Conservation (phyloP, 2,113 vertebrate genomes). For the Festucalex cinctus region DNA sequence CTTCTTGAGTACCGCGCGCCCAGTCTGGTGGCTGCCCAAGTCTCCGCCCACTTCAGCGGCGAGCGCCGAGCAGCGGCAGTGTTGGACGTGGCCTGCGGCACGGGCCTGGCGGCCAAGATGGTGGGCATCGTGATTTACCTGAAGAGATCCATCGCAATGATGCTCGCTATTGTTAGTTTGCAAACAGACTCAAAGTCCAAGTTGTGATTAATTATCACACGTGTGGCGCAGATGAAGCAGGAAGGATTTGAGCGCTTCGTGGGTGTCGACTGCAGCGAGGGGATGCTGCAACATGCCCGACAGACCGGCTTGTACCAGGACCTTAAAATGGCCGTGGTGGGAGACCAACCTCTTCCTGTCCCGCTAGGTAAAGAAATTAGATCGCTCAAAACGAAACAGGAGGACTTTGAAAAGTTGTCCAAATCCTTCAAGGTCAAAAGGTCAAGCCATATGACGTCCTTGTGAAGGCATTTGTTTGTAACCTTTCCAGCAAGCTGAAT, state of each 20-base stretch:
- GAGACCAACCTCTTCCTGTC: conserved; percentile 72
- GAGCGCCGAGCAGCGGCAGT: conserved; percentile 62
- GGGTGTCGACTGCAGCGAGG: conserved; percentile 81
- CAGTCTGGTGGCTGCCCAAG: conserved; percentile 69
- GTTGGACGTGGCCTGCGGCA: conserved; percentile 89
- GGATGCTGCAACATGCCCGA: conserved; percentile 78
- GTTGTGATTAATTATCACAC: no score
- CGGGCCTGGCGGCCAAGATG: conserved; percentile 80
- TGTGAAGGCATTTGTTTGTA: no score
- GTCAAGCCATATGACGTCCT: no score
- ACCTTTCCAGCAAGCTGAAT: no score
- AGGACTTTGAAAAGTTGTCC: no score
- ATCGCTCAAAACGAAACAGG: no score
- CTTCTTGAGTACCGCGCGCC: conserved; percentile 81
- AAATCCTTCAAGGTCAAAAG: no score
- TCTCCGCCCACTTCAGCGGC: conserved; percentile 65
- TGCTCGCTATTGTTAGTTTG: no score
- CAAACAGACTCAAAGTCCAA: no score
- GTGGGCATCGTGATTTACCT: conserved; percentile 53
- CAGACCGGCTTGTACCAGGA: conserved; percentile 74
- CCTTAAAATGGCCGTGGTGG: conserved; percentile 73
- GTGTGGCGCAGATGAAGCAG: conserved; percentile 72
- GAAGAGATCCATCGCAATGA: not conserved
- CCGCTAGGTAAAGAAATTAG: conserved; percentile 48
- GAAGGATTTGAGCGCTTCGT: conserved; percentile 79